phyloP scores from a whole-genome alignment of 2,797 vertebrate species.

The Gallinago stenura region DNA sequence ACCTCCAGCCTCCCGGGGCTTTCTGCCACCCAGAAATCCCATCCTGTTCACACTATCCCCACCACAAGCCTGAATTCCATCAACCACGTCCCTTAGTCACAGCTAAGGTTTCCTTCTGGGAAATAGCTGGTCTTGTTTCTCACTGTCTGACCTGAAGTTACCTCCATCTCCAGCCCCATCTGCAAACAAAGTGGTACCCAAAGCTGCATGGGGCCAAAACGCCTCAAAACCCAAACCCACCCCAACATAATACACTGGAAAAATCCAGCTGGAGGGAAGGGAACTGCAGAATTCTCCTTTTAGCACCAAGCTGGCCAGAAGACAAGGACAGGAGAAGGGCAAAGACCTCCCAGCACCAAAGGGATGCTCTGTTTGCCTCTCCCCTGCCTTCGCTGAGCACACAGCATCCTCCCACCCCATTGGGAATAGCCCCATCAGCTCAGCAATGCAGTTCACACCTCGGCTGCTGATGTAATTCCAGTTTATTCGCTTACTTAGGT shows the following conservation, averaged over 20 bases:
- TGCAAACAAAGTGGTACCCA: background rate
- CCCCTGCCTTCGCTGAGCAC: background rate
- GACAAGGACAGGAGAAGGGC: background rate
- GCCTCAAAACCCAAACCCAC: background rate
- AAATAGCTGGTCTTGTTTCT: background rate
- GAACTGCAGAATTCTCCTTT: background rate
- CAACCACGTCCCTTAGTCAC: background rate
- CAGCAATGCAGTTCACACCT: background rate
- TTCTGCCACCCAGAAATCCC: background rate
- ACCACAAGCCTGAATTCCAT: background rate
- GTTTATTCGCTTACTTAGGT: background rate
- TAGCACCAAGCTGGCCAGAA: background rate
- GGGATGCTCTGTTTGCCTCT: background rate
- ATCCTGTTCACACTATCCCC: background rate
- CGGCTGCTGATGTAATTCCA: background rate
- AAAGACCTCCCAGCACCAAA: background rate
- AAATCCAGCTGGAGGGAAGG: background rate
- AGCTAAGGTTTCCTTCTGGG: slow-evolving; percentile 17
- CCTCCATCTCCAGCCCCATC: background rate
- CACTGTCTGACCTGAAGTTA: background rate
- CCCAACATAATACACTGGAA: accelerated
- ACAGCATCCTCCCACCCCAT: background rate
- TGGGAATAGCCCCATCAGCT: background rate
- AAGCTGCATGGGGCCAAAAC: accelerated
- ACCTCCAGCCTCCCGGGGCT: background rate